These are phyloP conservation scores for Acronicta psi DNA, from an alignment of 2,888 invertebrate species.

Conservation along the genomic window DNA sequence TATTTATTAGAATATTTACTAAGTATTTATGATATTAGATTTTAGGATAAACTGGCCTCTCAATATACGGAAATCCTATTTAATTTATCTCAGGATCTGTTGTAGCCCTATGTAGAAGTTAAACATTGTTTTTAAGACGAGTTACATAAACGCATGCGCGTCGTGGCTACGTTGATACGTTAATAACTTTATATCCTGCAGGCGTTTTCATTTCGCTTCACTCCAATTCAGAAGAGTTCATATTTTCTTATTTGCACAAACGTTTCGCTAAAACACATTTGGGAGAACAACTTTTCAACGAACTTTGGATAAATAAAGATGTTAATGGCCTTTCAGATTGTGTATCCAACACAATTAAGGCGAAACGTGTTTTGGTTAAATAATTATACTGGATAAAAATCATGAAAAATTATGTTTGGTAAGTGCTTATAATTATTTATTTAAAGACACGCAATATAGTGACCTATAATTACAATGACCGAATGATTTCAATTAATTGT, in stretches of 20 bases:
- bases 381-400: background rate
- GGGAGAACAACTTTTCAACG: constrained; percentile 8
- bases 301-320: constrained; percentile 5
- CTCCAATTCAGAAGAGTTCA: constrained; percentile 26
- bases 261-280: constrained; percentile 19
- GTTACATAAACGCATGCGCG: constrained; percentile 25
- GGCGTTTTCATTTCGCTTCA: constrained; percentile 32
- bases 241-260: constrained; percentile 25
- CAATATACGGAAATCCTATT: no score
- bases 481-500: no score
- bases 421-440: no score
- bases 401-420: no score
- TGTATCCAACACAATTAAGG: background rate
- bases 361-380: background rate
- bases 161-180: constrained; percentile 16
- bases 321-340: background rate
- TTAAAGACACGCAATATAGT: no score
- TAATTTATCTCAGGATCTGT: background rate
- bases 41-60: no score
- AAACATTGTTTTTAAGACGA: constrained; percentile 20
- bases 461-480: no score
- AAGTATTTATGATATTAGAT: no score
- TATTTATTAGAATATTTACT: no score
- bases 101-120: constrained; percentile 16
- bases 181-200: constrained; percentile 44